A percentile compares a stretch with the other conserved stretches of the same genome.
Conservation (phyloP, 2,888 invertebrate genomes). For the Carterocephalus palaemon region DNA sequence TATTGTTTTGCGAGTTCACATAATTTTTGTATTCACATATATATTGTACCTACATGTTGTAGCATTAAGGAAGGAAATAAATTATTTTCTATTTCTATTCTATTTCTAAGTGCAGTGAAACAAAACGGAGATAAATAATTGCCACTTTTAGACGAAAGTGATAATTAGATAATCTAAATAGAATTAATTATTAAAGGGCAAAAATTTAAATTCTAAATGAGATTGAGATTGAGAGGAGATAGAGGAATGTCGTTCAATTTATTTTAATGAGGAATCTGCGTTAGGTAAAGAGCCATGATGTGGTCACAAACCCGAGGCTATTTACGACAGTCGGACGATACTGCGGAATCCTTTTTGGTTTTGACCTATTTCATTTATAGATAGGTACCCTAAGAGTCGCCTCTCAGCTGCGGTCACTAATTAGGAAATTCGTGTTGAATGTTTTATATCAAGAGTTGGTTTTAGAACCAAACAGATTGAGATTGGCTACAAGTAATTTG, state of each 20-base stretch:
- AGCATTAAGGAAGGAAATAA: too few relatives aligned
- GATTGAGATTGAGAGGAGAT: too few relatives aligned
- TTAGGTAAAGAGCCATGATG: constrained; percentile 15
- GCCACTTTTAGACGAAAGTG: too few relatives aligned
- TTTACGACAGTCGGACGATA: constrained; percentile 16
- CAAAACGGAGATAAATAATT: too few relatives aligned
- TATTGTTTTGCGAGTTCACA: not conserved
- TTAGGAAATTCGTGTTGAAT: too few relatives aligned
- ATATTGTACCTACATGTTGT: not conserved
- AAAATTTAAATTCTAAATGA: constrained; percentile 4
- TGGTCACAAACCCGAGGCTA: constrained; percentile 15
- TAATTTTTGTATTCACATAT: not conserved
- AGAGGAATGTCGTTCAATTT: constrained; percentile 14
- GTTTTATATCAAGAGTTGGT: too few relatives aligned
- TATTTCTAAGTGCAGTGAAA: not conserved
- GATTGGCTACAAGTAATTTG: too few relatives aligned
- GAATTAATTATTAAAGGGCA: constrained; percentile 1
- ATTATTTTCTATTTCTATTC: too few relatives aligned
- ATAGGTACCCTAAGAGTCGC: constrained; percentile 9
- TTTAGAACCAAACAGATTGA: too few relatives aligned
- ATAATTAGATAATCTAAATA: not conserved
- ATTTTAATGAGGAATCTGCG: constrained; percentile 22
- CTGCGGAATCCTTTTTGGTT: constrained; percentile 18
- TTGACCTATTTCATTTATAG: constrained; percentile 15
- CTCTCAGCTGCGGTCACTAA: too few relatives aligned